Evolutionary conservation across 1,140 invertebrate genomes (phyloP), one percentile per base, ranked within the genome.

Genomic region (Thaumetopoea pityocampa): DNA sequence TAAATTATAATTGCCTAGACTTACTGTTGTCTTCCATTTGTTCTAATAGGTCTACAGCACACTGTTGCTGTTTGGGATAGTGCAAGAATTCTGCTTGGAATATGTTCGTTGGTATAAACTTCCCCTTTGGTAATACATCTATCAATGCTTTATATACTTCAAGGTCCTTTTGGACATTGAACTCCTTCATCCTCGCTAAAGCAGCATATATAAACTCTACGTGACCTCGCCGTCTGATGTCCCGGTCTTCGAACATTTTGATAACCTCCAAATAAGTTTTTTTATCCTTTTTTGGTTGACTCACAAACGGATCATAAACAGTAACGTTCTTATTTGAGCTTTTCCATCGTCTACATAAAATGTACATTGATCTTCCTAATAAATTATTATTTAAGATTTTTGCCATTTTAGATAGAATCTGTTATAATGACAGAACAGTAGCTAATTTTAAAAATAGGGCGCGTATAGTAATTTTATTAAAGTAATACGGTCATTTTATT

Each of bases 141-240:
- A 99, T 84, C 12, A 99, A 49, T 19, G 89, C 87, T 85, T 98
- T 99, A 70, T 99, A 99, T 0, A 91, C 89, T 60, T 96, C 93
- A 6, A 99, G 61, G 85, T 99, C 97, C 70, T 93, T 92, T 26
- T 97, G 88, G 0, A 97, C 93, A 0, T 92, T 93, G 87, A 96
- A 99, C 27, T 94, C 91, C 54, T 97, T 89, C 93, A 99, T 94
- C 54, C 93, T 88, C 26, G 91, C 90, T 14, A 99, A 66, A 0
- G 97, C 96, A 1, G 93, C 88, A 68, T 95, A 92, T 51, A 99
- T 96, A 82, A 99, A 99, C 61, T 98, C 94, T 0, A 98, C 93
- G 78, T 97, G 94, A 17, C 94, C 95, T 32, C 90, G 85, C 45
- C 90, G 85, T 50, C 89, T 87, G 0, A 83, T 86, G 50, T 89